These are phyloP conservation scores for Hipparchia semele DNA, from an alignment of 2,888 invertebrate genomes.

Conservation along the genomic window DNA sequence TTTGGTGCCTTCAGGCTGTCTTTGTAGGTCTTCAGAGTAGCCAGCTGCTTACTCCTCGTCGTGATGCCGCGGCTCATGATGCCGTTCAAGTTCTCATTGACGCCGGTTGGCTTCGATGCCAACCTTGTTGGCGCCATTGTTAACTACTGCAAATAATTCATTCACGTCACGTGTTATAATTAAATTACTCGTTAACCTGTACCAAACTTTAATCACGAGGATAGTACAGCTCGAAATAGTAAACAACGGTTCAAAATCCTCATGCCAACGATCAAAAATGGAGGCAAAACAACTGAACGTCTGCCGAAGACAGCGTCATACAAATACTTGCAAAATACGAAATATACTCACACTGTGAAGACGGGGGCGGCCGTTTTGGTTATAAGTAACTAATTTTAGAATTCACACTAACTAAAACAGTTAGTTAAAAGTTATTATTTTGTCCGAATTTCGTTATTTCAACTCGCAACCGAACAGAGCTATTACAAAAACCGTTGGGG, in stretches of 20 bases:
- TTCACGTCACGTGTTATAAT: slow-evolving; percentile 57
- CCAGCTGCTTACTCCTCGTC: slow-evolving; percentile 84
- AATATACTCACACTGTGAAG: slow-evolving; percentile 63
- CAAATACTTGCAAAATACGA: slow-evolving; percentile 48
- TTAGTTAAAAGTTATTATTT: slow-evolving; percentile 52
- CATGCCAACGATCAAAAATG: slow-evolving; percentile 74
- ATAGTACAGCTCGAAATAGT: slow-evolving; percentile 40
- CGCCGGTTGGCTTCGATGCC: slow-evolving; percentile 77
- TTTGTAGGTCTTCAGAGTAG: slow-evolving; percentile 74
- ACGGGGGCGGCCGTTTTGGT: slow-evolving; percentile 68
- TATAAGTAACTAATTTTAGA: slow-evolving; percentile 50
- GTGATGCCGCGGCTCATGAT: slow-evolving; percentile 79
- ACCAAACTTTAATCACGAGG: neutral
- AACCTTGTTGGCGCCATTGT: slow-evolving; percentile 86
- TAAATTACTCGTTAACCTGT: slow-evolving; percentile 11
- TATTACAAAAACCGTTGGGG: slow-evolving; percentile 76
- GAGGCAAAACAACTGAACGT: slow-evolving; percentile 80
- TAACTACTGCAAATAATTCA: slow-evolving; percentile 56
- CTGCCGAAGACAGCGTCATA: slow-evolving; percentile 58
- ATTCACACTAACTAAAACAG: slow-evolving; percentile 53
- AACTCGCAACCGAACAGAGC: slow-evolving; percentile 69
- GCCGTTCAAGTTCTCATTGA: slow-evolving; percentile 73
- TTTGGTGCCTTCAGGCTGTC: slow-evolving; percentile 78
- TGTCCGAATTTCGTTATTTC: slow-evolving; percentile 61
- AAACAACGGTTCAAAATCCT: slow-evolving; percentile 63